A percentile compares a stretch with the other conserved stretches of the same genome.
phyloP scores from a whole-genome alignment of 2,888 invertebrate genomes.

The Idaea dimidiata region DNA sequence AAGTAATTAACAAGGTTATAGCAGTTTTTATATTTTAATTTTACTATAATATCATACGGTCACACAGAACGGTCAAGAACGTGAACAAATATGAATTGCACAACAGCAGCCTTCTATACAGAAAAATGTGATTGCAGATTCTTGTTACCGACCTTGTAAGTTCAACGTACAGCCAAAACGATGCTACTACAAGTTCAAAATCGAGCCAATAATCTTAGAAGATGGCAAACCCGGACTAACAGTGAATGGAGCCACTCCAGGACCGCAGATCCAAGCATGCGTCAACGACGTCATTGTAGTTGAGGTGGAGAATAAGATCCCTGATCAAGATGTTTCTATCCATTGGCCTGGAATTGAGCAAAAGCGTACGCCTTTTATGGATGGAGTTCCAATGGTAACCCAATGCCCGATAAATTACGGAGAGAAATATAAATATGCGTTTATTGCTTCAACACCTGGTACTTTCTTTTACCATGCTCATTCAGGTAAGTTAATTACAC shows the following conservation, averaged over 20 bases:
- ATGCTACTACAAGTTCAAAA: conserved; percentile 63
- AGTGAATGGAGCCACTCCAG: conserved; percentile 67
- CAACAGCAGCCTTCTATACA: conserved; percentile 21
- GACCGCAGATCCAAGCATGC: conserved; percentile 83
- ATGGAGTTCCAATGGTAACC: conserved; percentile 88
- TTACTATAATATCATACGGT: conserved; percentile 3
- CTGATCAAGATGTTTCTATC: conserved; percentile 84
- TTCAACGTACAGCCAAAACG: conserved; percentile 72
- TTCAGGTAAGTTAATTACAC: conserved; percentile 68
- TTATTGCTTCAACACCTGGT: conserved; percentile 84
- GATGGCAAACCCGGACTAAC: conserved; percentile 54
- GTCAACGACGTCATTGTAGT: conserved; percentile 87
- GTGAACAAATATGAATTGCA: conserved; percentile 15
- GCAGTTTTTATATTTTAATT: conserved; percentile 6
- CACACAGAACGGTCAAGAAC: background rate
- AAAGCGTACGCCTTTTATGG: conserved; percentile 85
- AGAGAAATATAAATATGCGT: conserved; percentile 86
- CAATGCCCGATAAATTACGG: conserved; percentile 87
- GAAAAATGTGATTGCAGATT: conserved; percentile 48
- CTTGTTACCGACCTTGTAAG: conserved; percentile 74
- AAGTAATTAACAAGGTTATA: background rate
- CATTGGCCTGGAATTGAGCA: conserved; percentile 89
- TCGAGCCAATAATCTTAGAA: conserved; percentile 54
- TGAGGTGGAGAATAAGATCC: conserved; percentile 86
- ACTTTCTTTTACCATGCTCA: conserved; percentile 88